Conservation (phyloP, 2,888 invertebrate species). For the Cancer borealis region DNA sequence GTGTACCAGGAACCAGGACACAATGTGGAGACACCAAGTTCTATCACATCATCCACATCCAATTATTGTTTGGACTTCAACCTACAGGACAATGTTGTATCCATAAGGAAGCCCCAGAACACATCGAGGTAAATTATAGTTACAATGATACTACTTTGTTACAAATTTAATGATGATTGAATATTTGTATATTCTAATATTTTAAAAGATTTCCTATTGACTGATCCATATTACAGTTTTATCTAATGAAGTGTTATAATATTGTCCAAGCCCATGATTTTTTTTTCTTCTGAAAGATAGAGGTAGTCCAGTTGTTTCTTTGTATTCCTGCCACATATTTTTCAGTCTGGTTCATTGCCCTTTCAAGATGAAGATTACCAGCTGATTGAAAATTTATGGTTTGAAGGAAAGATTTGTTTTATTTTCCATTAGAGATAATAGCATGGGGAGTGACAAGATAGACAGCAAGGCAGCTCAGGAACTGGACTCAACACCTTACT, state of each 20-base stretch:
- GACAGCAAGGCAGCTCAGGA: conserved; percentile 18
- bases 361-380: background rate
- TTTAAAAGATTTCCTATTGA: background rate
- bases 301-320: background rate
- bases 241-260: background rate
- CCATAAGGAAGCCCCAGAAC: conserved; percentile 63
- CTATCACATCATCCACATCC: conserved; percentile 68
- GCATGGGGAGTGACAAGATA: conserved; percentile 49
- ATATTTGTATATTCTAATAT: background rate
- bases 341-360: background rate
- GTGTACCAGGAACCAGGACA: conserved; percentile 55
- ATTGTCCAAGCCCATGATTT: background rate
- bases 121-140: conserved; percentile 47
- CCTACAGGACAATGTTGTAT: conserved; percentile 67
- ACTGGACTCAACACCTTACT: conserved; percentile 14
- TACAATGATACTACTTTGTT: too few species aligned
- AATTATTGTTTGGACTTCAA: conserved; percentile 71
- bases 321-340: background rate
- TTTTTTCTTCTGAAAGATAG: background rate
- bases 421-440: conserved; percentile 26
- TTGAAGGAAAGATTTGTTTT: background rate
- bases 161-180: too few species aligned
- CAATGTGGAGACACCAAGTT: conserved; percentile 65
- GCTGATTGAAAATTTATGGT: background rate
- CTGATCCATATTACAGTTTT: background rate